phyloP scores from a whole-genome alignment of 2,113 vertebrate genomes.

The Triplophysa rosa region DNA sequence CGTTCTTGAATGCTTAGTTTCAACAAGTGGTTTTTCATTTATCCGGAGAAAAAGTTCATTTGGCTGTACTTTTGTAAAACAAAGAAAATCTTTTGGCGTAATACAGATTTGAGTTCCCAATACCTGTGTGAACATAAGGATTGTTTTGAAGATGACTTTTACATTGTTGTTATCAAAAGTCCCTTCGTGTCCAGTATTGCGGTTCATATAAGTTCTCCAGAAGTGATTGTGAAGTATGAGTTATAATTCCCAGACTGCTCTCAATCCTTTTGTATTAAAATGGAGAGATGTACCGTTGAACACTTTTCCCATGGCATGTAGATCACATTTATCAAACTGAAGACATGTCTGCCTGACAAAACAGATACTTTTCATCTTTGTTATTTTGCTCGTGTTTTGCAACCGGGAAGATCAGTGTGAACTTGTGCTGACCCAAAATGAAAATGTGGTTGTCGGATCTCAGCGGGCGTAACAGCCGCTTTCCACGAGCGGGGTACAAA shows the following conservation, averaged over 20 bases:
- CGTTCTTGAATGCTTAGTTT: constrained; percentile 1
- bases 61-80: not conserved
- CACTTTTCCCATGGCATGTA: not conserved
- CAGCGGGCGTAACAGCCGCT: not conserved
- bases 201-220: too few relatives aligned
- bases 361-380: not conserved
- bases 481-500: not conserved
- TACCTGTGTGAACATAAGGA: not conserved
- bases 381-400: not conserved
- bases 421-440: not conserved
- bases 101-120: not conserved
- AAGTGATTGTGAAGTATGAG: too few relatives aligned
- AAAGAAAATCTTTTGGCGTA: not conserved
- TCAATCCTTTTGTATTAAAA: too few relatives aligned
- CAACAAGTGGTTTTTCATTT: constrained; percentile 11
- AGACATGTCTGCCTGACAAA: not conserved
- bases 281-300: not conserved
- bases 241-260: too few relatives aligned
- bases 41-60: not conserved
- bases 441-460: not conserved
- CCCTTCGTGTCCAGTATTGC: too few relatives aligned
- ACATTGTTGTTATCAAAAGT: too few relatives aligned
- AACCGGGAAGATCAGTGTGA: not conserved
- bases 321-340: not conserved
- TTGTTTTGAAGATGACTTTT: too few relatives aligned